Base-by-base conservation (phyloP, 2,797 vertebrate genomes). In the Characodon lateralis region DNA sequence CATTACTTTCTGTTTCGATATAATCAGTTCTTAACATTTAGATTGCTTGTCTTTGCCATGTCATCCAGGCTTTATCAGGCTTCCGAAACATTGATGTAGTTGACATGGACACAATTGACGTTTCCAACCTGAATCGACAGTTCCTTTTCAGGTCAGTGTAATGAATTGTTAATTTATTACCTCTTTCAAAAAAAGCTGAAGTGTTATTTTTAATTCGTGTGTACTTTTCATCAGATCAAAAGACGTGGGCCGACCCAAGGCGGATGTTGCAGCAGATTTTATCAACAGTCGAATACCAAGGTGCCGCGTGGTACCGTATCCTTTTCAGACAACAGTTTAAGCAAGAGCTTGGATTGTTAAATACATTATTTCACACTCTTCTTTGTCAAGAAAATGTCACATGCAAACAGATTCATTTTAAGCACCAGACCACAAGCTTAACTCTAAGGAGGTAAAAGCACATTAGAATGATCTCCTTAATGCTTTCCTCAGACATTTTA, bases 41-140 rank as follows among this genome's bases (percentile, higher is more conserved):
- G 0, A 81, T 78, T 18, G 78, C 13, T 58, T 61, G 8, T 56
- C 73, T 80, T 39, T 3, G 0, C 76, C 79, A 22, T 73, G 7
- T 77, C 39, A 1, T 1, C 74, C 89, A 98, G 97, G 97, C 96
- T 4, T 90, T 98, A 77, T 97, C 97, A 46, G 97, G 97, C 73
- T 97, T 98, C 91, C 95, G 93, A 56, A 95, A 97, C 90, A 97
- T 98, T 89, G 96, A 97, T 87, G 97, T 98, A 56, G 95, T 98
- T 78, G 97, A 98, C 88, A 98, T 98, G 97, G 97, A 98, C 85
- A 98, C 96, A 78, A 97, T 98, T 92, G 97, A 98, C 90, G 92
- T 98, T 88, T 98, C 97, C 79, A 98, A 98, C 87, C 89, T 98
- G 72, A 98, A 98, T 87, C 96, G 97, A 58, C 97, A 98, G 78